phyloP scores from a whole-genome alignment of 2,888 invertebrate species.

The Heteromyza rotundicornis region DNA sequence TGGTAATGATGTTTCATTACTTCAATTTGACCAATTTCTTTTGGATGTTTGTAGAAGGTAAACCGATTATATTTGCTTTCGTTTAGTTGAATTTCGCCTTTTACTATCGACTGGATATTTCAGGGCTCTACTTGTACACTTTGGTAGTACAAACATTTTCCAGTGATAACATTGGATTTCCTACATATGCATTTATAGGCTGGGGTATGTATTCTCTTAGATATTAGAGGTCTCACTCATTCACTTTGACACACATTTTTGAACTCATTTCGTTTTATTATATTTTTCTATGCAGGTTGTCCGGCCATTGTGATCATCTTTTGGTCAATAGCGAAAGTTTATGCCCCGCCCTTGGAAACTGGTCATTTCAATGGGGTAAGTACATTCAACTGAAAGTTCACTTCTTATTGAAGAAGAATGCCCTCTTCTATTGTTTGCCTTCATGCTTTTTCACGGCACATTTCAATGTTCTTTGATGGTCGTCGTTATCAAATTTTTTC shows the following conservation, averaged over 20 bases:
- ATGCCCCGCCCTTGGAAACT: constrained; percentile 51
- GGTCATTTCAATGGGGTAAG: constrained; percentile 59
- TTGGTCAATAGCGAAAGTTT: constrained; percentile 59
- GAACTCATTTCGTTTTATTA: neutral
- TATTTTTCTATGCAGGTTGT: constrained; percentile 42
- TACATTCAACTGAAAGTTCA: too few species aligned
- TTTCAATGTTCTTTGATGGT: too few species aligned
- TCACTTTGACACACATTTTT: too few species aligned
- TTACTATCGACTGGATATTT: too few species aligned
- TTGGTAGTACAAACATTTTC: constrained; percentile 86
- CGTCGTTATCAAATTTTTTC: too few species aligned
- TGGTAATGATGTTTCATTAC: constrained; percentile 85
- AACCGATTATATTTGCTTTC: too few species aligned
- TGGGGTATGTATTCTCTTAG: constrained; percentile 91
- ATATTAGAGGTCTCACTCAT: neutral
- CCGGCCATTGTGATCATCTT: constrained; percentile 55
- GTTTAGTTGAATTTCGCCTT: constrained; percentile 14
- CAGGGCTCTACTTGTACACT: constrained; percentile 85
- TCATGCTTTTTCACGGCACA: too few species aligned
- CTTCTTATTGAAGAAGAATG: too few species aligned
- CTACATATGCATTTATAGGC: constrained; percentile 81
- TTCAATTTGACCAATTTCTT: constrained; percentile 94
- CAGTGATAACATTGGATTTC: constrained; percentile 82
- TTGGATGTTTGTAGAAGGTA: constrained; percentile 98
- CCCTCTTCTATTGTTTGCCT: too few species aligned